Percentiles rank a stretch among this genome's conserved stretches.
These are phyloP conservation scores for Agrypnia vestita DNA, from an alignment of 1,140 invertebrate species.

Conservation along the genomic window DNA sequence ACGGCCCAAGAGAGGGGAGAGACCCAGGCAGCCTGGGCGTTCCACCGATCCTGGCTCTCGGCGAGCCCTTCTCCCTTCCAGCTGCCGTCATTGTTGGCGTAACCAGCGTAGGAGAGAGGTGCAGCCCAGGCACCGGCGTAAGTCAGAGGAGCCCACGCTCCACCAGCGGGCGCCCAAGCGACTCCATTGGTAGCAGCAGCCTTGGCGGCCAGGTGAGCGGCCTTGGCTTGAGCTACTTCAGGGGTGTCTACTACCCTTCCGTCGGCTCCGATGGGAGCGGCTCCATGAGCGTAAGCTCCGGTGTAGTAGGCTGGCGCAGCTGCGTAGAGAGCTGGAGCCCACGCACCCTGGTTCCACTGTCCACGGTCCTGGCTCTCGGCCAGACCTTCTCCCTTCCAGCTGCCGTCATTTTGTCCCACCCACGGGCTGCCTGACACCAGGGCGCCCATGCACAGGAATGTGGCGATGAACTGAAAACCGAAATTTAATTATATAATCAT, in stretches of 20 bases:
- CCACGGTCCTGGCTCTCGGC: constrained; percentile 27
- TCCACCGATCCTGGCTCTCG: constrained; percentile 55
- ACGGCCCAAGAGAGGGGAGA: constrained; percentile 63
- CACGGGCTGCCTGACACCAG: constrained; percentile 22
- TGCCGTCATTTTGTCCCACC: constrained; percentile 41
- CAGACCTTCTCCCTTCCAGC: constrained; percentile 58
- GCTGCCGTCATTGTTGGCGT: constrained; percentile 39
- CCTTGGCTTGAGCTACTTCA: constrained; percentile 71
- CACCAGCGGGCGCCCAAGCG: too few relatives aligned
- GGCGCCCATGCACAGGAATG: constrained; percentile 43
- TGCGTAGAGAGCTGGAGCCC: constrained; percentile 63
- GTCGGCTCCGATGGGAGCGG: constrained; percentile 45
- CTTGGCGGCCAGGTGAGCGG: constrained; percentile 65
- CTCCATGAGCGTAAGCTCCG: constrained; percentile 36
- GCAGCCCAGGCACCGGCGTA: constrained; percentile 5
- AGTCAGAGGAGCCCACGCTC: constrained; percentile 1
- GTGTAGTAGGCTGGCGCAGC: constrained; percentile 60
- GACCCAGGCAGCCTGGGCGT: constrained; percentile 69
- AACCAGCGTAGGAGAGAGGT: neutral
- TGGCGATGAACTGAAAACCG: constrained; percentile 32
- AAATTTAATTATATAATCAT: too few relatives aligned
- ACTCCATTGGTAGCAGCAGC: constrained; percentile 12
- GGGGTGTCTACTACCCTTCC: constrained; percentile 70
- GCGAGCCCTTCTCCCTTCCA: constrained; percentile 55
- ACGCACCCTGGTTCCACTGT: neutral